A percentile compares a stretch with the other conserved stretches of the same genome.
Evolutionary conservation across 2,113 vertebrate species (phyloP).

Genomic region (Callorhinus ursinus): DNA sequence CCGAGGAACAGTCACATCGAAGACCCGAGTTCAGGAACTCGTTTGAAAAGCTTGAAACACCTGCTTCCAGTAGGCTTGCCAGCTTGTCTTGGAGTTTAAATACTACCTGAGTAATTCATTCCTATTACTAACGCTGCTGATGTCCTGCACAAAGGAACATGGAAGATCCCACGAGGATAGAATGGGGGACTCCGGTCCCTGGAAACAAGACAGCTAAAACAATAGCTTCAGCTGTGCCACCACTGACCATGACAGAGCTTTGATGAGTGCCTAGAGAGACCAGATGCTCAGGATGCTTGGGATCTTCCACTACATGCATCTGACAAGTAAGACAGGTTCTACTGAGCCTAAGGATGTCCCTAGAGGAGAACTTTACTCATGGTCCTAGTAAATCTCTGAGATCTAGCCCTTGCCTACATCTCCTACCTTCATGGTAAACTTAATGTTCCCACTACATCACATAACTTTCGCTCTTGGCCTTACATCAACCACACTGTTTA

Average conservation of each 20-base stretch:
- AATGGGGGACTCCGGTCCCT: not conserved
- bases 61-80: not conserved
- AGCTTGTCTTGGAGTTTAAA: not conserved
- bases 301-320: not conserved
- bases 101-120: not conserved
- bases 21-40: not conserved
- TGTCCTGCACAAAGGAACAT: not conserved
- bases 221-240: not conserved
- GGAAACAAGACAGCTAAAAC: not conserved
- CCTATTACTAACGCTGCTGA: not conserved
- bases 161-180: not conserved
- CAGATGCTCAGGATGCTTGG: not conserved
- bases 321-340: not conserved
- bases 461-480: not conserved
- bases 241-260: not conserved
- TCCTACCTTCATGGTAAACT: not conserved
- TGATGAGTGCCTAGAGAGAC: not conserved
- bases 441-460: not conserved
- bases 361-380: not conserved
- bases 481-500: not conserved
- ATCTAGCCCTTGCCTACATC: not conserved
- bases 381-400: not conserved
- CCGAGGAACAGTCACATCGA: not conserved
- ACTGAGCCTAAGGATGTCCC: not conserved
- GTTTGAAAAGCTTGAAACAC: not conserved